These are phyloP conservation scores for Eidolon helvum DNA, from an alignment of 2,113 vertebrate genomes.

Conservation along the genomic window DNA sequence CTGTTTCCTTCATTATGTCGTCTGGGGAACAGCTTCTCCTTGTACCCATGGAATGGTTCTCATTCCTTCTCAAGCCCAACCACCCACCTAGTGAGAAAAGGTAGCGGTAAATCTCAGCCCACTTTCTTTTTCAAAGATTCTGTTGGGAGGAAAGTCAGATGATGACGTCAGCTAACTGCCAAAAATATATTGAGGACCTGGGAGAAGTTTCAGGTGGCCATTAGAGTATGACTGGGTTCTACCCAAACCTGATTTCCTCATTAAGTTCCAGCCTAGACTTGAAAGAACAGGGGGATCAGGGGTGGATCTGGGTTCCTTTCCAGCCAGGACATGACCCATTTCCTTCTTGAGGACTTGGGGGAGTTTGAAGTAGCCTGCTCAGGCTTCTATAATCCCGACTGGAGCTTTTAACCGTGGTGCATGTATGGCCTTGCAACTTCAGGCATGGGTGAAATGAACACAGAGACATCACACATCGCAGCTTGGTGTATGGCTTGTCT, in stretches of 20 bases:
- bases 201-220: neutral
- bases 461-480: neutral
- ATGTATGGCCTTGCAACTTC: neutral
- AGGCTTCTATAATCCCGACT: neutral
- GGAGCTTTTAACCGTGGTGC: neutral
- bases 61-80: neutral
- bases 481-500: neutral
- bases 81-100: conserved; percentile 27
- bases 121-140: neutral
- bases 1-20: neutral
- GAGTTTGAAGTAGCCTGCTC: neutral
- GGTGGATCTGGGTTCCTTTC: neutral
- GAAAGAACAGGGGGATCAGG: neutral
- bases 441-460: neutral
- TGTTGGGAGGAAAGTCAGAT: neutral
- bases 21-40: neutral
- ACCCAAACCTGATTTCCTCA: neutral
- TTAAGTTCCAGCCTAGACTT: neutral
- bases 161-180: neutral
- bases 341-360: neutral
- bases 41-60: neutral
- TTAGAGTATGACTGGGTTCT: neutral
- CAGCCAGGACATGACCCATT: neutral
- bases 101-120: neutral
- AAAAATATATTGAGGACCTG: neutral